Base-by-base conservation (phyloP, 2,797 vertebrate species). In the Lutjanus argentimaculatus region DNA sequence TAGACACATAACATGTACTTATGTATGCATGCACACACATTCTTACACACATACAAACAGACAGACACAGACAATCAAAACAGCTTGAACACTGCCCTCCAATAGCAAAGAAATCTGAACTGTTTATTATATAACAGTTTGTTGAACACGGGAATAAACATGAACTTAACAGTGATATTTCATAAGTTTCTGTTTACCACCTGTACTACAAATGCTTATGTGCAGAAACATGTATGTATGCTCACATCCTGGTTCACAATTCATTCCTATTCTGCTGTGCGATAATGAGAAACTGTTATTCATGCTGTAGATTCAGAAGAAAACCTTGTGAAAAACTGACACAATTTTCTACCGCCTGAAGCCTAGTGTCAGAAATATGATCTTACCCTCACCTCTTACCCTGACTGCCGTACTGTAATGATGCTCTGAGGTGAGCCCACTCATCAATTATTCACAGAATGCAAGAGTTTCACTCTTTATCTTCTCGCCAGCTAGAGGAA, bases 401-500 rank as follows among this genome's bases (percentile, higher is more conserved):
- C 90, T 61, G 78, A 85, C 88, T 89, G 82, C 85, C 52, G 36
- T 83, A 82, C 87, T 90, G 88, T 90, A 92, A 92, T 88, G 85
- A 93, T 83, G 92, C 89, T 93, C 87, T 79, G 88, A 94, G 90
- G 91, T 90, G 90, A 93, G 85, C 76, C 79, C 84, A 72, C 89
- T 91, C 91, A 92, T 95, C 89, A 95, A 92, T 95, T 94, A 95
- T 94, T 93, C 91, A 94, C 90, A 88, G 73, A 93, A 93, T 87
- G 88, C 90, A 81, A 87, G 78, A 91, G 89, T 90, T 92, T 93
- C 72, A 80, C 79, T 90, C 82, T 90, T 91, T 89, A 89, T 93
- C 83, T 86, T 90, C 82, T 90, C 15, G 53, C 84, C 83, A 75
- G 90, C 84, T 64, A 71, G 73, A 78, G 77, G 80, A 90, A 55